Evolutionary conservation across 1,140 invertebrate genomes (phyloP), one percentile per base, ranked within the genome.

Genomic region (Neodiprion virginianus): DNA sequence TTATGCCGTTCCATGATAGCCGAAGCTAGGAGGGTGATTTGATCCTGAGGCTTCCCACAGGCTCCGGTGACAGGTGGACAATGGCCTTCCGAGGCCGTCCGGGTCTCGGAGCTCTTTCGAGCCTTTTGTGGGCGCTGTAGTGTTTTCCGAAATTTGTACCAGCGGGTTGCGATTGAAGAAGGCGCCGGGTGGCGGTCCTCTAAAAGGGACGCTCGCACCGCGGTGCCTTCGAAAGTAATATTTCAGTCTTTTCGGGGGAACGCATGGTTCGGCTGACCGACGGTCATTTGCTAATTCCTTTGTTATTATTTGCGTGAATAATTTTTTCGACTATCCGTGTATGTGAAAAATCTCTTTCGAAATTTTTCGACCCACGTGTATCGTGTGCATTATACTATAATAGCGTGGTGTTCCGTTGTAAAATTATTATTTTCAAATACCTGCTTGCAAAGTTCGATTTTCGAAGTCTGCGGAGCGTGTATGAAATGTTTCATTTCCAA

Each of bases 201-300:
- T 61, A 12, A 61, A 61, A 61, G n/a, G 53, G n/a, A 5, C 53
- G 53, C 53, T 61, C 50, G n/a, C 50, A 14, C 10, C 50, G 50
- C n/a, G 53, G 8, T 61, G n/a, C 53, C 53, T 61, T 5, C 53
- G 53, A 61, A 61, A 61, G 53, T 61, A 61, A 61, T 61, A 61
- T 61, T 61, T 61, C 53, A 61, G 53, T 61, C 5, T 61, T 61
- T 61, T 61, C 53, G 11, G 53, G 53, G 53, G 53, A 61, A 8
- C 4, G 53, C 53, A 61, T 61, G 53, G 53, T 17, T 61, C 4
- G 53, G 4, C 53, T 61, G 8, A 61, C 53, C 53, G n/a, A 61
- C 48, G 70, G 74, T 73, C 72, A 75, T 82, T 79, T 72, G 69
- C 53, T 82, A 80, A 82, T 81, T 77, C 81, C 53, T 78, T 82